phyloP scores from a whole-genome alignment of 1,140 invertebrate genomes.

The Antheraea pernyi region DNA sequence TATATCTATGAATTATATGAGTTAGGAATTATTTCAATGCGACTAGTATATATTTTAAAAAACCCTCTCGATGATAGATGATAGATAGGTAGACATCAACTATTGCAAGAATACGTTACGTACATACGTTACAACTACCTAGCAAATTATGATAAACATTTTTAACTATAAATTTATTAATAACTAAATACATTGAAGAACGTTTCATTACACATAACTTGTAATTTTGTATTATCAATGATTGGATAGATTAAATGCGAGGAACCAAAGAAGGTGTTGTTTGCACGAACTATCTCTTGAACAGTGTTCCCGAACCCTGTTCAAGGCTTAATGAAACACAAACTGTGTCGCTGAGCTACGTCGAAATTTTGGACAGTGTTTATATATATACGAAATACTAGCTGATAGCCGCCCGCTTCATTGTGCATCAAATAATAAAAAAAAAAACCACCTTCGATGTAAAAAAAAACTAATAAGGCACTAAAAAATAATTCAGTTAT shows the following conservation, averaged over 20 bases:
- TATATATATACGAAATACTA: constrained; percentile 43
- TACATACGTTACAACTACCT: neutral
- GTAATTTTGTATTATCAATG: constrained; percentile 25
- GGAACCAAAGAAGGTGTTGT: constrained; percentile 40
- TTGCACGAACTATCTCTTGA: constrained; percentile 50
- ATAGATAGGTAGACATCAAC: neutral
- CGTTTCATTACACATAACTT: neutral
- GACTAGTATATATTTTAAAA: neutral
- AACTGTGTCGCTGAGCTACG: constrained; percentile 61
- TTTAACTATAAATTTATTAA: neutral
- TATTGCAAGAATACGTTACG: neutral
- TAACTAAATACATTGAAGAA: neutral
- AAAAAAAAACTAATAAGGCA: too few species aligned
- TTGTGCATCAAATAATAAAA: too few species aligned
- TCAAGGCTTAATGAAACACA: constrained; percentile 66
- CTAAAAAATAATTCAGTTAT: too few species aligned
- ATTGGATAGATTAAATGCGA: constrained; percentile 47
- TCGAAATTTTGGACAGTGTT: constrained; percentile 56
- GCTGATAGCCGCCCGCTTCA: too few species aligned
- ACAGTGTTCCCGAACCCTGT: constrained; percentile 32
- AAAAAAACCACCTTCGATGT: too few species aligned
- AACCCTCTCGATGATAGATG: too few species aligned
- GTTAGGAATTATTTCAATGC: too few species aligned
- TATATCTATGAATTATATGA: too few species aligned
- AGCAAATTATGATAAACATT: neutral